Base-by-base conservation (phyloP, 2,113 vertebrate species). In the Oryzias melastigma region DNA sequence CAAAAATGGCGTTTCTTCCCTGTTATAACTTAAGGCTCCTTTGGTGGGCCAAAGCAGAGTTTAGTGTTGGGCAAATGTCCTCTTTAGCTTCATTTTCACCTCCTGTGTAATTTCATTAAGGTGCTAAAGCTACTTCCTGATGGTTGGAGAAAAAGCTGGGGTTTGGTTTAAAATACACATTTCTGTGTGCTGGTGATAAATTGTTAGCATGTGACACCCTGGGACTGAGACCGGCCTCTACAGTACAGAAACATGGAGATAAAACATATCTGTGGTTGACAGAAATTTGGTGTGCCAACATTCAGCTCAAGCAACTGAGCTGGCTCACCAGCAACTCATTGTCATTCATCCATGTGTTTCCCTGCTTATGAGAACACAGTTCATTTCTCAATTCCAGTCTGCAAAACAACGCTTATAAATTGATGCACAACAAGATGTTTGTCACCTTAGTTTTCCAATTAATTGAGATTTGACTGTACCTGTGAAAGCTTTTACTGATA, bases 161-260 rank as follows among this genome's bases (percentile, higher is more conserved):
- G 25, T 48, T 48, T 59, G 25, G 13, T 59, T 45, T 46, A 58
- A 58, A 58, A 13, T 16, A 8, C 35, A 49, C 4, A 17, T 22
- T 24, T 10, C 14, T 19, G n/a, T 16, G 25, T 61, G 25, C 15
- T 42, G 10, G 5, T 24, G 19, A 41, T 19, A 42, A 50, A 50
- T 17, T 50, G 46, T 60, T 47, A 50, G 46, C 19, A 58, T 60
- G 17, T 56, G 19, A 56, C 53, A 56, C 17, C 3, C 12, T 40
- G 45, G 45, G 13, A 10, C 13, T 7, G 14, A 55, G 13, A 5
- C 14, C 1, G 18, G 13, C 16, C 14, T 20, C 29, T 14, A 35
- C 8, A 18, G 10, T 12, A 60, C 29, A 49, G 18, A 16, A 20
- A 35, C 7, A 22, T 49, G 24, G 17, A 58, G 5, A 58, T 59